A percentile compares a stretch with the other conserved stretches of the same genome.
phyloP scores from a whole-genome alignment of 92 coral and sea anemone genomes.

The Umimayanthus chanpuru region DNA sequence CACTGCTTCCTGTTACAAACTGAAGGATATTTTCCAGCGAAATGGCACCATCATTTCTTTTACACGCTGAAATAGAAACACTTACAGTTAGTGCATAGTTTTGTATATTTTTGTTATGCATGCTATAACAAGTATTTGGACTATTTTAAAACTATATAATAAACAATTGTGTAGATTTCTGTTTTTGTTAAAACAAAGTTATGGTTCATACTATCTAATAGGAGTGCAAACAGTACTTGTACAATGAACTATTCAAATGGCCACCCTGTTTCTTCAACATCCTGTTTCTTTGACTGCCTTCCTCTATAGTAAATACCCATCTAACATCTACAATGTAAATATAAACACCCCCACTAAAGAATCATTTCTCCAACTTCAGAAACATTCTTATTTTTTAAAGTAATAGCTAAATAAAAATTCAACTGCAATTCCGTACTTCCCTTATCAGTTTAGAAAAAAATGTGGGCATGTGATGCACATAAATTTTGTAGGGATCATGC shows the following conservation, averaged over 20 bases:
- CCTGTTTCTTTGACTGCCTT: conserved; percentile 7
- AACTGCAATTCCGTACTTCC: too few relatives aligned
- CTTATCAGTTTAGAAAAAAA: too few relatives aligned
- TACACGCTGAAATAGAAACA: conserved; percentile 38
- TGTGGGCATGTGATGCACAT: conserved; percentile 17
- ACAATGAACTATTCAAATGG: neutral
- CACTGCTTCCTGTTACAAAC: too few relatives aligned
- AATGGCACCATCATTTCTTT: too few relatives aligned
- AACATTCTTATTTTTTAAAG: too few relatives aligned
- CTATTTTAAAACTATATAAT: conserved; percentile 1
- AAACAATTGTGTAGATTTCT: conserved; percentile 4
- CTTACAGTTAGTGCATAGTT: conserved; percentile 1
- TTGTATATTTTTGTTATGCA: too few relatives aligned
- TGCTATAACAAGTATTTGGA: conserved; percentile 5
- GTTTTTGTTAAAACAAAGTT: conserved; percentile 1
- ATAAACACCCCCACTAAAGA: too few relatives aligned
- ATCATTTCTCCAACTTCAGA: too few relatives aligned
- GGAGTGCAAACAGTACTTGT: conserved; percentile 7
- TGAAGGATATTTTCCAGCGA: too few relatives aligned
- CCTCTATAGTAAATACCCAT: neutral
- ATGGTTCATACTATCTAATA: neutral
- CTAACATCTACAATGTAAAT: too few relatives aligned
- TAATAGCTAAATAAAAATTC: too few relatives aligned
- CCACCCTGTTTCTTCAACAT: neutral
- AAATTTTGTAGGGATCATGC: neutral